Conservation (phyloP, 2,797 vertebrate species). For the Dipus sagitta region DNA sequence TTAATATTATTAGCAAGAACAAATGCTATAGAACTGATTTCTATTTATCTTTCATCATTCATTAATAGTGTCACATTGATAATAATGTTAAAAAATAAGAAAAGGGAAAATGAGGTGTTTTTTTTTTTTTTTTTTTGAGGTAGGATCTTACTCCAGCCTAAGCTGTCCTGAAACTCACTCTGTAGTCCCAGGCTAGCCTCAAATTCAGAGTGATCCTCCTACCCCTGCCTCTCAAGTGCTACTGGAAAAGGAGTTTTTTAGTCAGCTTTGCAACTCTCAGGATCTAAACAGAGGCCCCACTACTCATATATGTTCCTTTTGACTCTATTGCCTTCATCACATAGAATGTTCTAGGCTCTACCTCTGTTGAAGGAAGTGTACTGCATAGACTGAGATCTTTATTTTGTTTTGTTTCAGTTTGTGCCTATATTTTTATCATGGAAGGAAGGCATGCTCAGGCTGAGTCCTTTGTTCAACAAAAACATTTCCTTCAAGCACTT, state of each 20-base stretch:
- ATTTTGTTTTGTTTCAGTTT: background rate
- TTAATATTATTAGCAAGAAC: constrained; percentile 35
- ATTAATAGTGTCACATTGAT: background rate
- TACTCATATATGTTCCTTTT: background rate
- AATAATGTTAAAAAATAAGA: constrained; percentile 1
- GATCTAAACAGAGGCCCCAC: background rate
- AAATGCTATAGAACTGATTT: constrained; percentile 8
- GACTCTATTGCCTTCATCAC: background rate
- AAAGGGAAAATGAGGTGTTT: background rate
- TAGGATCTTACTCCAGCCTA: too few relatives aligned
- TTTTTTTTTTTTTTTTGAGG: too few relatives aligned
- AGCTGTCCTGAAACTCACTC: too few relatives aligned
- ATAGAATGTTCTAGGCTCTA: background rate
- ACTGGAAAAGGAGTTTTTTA: background rate
- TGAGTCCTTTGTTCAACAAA: background rate
- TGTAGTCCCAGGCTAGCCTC: too few relatives aligned
- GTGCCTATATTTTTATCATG: constrained; percentile 8
- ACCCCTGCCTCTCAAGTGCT: too few relatives aligned
- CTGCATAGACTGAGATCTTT: background rate
- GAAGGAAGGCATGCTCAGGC: background rate
- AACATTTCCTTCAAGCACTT: constrained; percentile 31
- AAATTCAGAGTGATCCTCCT: too few relatives aligned
- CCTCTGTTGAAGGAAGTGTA: background rate
- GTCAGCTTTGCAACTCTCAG: background rate
- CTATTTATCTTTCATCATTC: background rate